phyloP scores from a whole-genome alignment of 2,797 vertebrate genomes.

The Sebastes iracundus region DNA sequence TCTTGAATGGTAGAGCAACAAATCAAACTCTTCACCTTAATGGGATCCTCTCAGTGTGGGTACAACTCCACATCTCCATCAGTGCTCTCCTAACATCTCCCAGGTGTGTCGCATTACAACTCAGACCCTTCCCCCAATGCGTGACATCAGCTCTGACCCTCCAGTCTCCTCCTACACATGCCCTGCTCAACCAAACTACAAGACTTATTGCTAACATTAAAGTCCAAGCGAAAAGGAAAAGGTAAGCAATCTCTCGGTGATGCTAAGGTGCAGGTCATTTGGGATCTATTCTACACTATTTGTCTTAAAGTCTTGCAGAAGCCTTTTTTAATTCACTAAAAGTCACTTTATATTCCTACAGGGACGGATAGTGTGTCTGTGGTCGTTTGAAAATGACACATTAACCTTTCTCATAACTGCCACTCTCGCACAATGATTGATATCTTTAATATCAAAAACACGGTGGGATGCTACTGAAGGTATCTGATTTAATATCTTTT shows the following conservation, averaged over 20 bases:
- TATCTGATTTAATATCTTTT: constrained; percentile 52
- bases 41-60: neutral
- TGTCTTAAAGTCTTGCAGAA: neutral
- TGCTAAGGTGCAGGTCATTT: neutral
- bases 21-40: neutral
- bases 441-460: constrained; percentile 60
- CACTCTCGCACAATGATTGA: constrained; percentile 48
- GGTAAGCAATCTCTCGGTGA: neutral
- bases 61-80: neutral
- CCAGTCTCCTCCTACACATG: neutral
- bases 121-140: neutral
- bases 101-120: neutral
- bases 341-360: constrained; percentile 2
- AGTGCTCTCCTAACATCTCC: neutral
- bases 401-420: constrained; percentile 48
- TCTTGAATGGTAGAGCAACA: neutral
- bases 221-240: neutral
- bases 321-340: constrained; percentile 12
- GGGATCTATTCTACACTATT: neutral
- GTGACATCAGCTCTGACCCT: neutral
- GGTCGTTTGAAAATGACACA: constrained; percentile 38
- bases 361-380: neutral
- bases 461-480: constrained; percentile 14
- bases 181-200: neutral
- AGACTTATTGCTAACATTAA: neutral